Percentiles rank a stretch among this genome's conserved stretches.
phyloP scores from a whole-genome alignment of 2,888 invertebrate genomes.

The Sarcophaga caerulescens region DNA sequence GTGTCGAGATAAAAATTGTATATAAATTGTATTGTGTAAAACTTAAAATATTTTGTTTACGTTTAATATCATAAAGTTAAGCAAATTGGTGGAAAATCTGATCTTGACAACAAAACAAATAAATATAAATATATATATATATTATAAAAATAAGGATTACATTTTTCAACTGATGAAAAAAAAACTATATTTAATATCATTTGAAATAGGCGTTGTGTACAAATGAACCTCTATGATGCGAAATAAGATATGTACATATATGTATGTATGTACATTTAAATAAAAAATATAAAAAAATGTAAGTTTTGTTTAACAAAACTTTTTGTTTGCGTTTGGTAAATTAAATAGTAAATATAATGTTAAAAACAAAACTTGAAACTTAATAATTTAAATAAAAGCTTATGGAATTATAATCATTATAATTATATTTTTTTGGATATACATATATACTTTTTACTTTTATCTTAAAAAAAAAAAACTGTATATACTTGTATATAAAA shows the following conservation, averaged over 20 bases:
- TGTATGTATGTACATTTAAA: constrained; percentile 37
- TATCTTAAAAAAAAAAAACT: constrained; percentile 51
- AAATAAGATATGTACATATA: constrained; percentile 24
- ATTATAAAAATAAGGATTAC: constrained; percentile 28
- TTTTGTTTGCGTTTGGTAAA: constrained; percentile 55
- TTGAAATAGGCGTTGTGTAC: constrained; percentile 10
- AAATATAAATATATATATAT: constrained; percentile 38
- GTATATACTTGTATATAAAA: constrained; percentile 24
- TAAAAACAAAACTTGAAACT: constrained; percentile 67
- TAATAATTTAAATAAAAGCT: constrained; percentile 70
- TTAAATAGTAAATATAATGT: constrained; percentile 68
- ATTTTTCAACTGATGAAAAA: constrained; percentile 51
- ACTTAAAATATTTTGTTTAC: constrained; percentile 54
- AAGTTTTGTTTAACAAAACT: constrained; percentile 65
- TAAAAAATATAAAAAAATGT: constrained; percentile 41
- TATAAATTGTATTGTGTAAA: constrained; percentile 32
- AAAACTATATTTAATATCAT: constrained; percentile 51
- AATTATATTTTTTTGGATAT: constrained; percentile 57
- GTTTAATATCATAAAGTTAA: constrained; percentile 62
- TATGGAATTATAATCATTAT: constrained; percentile 70
- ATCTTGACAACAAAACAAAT: constrained; percentile 60
- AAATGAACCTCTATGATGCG: constrained; percentile 37
- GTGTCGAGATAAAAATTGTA: constrained; percentile 10
- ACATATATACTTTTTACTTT: constrained; percentile 41
- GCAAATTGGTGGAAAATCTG: constrained; percentile 60